Conservation (phyloP, 1,140 invertebrate species). For the Ladona fulva region DNA sequence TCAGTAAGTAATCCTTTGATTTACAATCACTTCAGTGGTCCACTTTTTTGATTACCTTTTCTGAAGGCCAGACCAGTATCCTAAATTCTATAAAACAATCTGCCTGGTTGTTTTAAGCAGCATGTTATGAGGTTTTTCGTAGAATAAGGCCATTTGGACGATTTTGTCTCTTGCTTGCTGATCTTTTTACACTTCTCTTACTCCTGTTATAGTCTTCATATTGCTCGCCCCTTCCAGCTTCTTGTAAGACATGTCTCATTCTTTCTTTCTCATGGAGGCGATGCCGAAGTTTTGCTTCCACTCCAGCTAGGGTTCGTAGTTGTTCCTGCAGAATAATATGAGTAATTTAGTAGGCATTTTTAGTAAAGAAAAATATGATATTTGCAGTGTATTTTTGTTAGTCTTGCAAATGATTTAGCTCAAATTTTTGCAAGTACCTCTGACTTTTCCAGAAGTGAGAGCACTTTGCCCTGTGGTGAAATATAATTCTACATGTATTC, state of each 20-base stretch:
- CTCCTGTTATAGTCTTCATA: constrained; percentile 33
- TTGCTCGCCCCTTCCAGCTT: constrained; percentile 27
- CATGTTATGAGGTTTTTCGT: neutral
- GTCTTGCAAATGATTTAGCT: too few species aligned
- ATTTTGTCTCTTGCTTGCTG: neutral
- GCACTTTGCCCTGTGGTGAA: too few species aligned
- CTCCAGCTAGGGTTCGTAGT: constrained; percentile 19
- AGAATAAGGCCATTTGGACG: neutral
- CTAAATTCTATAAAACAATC: neutral
- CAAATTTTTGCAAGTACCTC: too few species aligned
- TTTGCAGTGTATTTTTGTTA: too few species aligned
- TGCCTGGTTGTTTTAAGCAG: neutral
- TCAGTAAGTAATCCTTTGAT: neutral
- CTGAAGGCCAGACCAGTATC: neutral
- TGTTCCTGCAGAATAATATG: constrained; percentile 19
- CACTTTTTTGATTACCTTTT: neutral
- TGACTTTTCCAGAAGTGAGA: too few species aligned
- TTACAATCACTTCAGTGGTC: constrained; percentile 1
- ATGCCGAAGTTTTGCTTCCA: constrained; percentile 21
- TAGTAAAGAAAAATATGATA: neutral
- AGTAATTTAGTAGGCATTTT: neutral
- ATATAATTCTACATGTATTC: too few species aligned
- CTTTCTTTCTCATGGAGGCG: constrained; percentile 21
- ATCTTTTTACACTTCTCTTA: neutral
- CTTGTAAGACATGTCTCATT: constrained; percentile 20